These are phyloP conservation scores for Rhagonycha lutea DNA, from an alignment of 2,888 invertebrate species.

Conservation along the genomic window DNA sequence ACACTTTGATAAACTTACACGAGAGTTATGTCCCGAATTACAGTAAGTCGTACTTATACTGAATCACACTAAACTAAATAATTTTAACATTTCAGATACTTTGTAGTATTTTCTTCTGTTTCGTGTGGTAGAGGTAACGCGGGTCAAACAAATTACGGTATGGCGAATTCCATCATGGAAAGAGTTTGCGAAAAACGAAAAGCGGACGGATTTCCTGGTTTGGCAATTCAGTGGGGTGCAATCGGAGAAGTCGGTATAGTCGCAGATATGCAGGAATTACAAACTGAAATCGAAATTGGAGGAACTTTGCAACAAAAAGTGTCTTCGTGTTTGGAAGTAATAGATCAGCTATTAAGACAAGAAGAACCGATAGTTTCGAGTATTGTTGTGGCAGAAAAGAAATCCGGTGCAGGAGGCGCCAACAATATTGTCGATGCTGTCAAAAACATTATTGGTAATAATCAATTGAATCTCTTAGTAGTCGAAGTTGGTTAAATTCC, in stretches of 20 bases:
- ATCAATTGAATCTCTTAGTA: neutral
- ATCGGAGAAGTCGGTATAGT: constrained; percentile 82
- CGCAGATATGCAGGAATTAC: constrained; percentile 54
- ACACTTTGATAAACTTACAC: constrained; percentile 71
- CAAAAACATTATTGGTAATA: constrained; percentile 61
- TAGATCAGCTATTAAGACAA: constrained; percentile 74
- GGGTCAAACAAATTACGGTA: constrained; percentile 90
- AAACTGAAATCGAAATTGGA: constrained; percentile 49
- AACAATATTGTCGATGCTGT: constrained; percentile 75
- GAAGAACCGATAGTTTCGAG: constrained; percentile 71
- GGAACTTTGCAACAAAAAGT: constrained; percentile 73
- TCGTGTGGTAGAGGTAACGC: constrained; percentile 90
- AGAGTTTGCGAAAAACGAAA: constrained; percentile 78
- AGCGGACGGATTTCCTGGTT: constrained; percentile 71
- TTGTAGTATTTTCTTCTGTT: constrained; percentile 91
- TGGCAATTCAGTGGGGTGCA: constrained; percentile 93
- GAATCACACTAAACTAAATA: neutral
- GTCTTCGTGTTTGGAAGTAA: constrained; percentile 62
- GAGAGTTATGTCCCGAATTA: constrained; percentile 61
- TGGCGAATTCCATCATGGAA: constrained; percentile 90
- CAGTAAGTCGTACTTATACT: constrained; percentile 37
- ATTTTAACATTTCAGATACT: constrained; percentile 60
- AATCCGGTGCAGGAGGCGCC: constrained; percentile 62
- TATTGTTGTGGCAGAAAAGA: constrained; percentile 87
- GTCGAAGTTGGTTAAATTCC: neutral